Base-by-base conservation (phyloP, 2,113 vertebrate species). In the Panthera tigris region DNA sequence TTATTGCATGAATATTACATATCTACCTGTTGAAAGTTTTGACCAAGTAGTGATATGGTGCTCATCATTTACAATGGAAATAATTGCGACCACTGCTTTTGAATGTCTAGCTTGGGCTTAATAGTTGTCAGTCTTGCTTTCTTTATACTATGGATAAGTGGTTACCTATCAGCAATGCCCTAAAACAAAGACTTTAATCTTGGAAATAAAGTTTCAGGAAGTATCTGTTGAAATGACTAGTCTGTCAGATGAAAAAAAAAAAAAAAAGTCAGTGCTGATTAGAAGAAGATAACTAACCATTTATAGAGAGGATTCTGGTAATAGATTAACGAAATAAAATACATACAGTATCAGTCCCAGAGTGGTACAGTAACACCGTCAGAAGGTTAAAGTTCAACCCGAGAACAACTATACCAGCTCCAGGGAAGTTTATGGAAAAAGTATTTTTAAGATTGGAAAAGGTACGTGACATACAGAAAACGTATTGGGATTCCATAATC, bases 271-370 rank as follows among this genome's bases (percentile, higher is more conserved):
- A 66, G 16, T 61, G 74, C 25, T 82, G 73, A 95, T 94, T 98
- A 95, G 25, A 90, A 52, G 13, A 89, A 92, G 94, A 94, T 23
- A 71, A 96, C 3, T 79, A 85, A 91, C 85, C 3, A 92, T 86
- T 96, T 52, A 87, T 92, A 94, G 97, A 48, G 33, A 97, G 93
- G 85, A 97, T 95, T 95, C 96, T 98, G 94, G 98, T 99, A 98
- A 99, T 3, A 97, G 89, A 99, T 99, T 99, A 99, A 99, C 98
- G 95, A 98, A 98, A 76, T 31, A 86, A 93, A 97, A 97, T 16
- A 81, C 86, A 91, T 86, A 55, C 13, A 16, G 82, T 98, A 79
- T 94, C 98, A 98, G 98, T 88, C 97, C 39, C 97, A 1, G 85
- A 0, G 0, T 98, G 98, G 98, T 98, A 99, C 98, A 0, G 0